Evolutionary conservation across 30 jellyfish, hydroid and myxozoan species (phyloP), one percentile per base, ranked within the genome.

Genomic region (Turritopsis rubra): DNA sequence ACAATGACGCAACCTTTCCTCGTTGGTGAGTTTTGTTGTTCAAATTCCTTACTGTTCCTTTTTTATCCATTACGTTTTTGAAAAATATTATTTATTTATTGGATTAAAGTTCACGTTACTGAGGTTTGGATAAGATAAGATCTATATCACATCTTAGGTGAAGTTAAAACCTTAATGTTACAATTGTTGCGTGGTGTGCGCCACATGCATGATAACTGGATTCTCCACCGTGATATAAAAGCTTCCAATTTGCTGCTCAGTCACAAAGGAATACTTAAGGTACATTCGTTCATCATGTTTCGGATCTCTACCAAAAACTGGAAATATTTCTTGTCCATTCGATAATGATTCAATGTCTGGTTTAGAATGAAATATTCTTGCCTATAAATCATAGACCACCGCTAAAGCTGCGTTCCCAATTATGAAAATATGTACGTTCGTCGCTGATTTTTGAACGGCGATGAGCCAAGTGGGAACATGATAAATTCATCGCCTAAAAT

Each of bases 121-220:
- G n/a, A n/a, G n/a, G n/a, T 18, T 71, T 24, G 26, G 54, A 92
- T 97, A 97, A 94, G 84, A 89, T 94, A 19, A 95, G 97, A 94
- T 73, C 86, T 86, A 73, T 89, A 89, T 7, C 90, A 89, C 88
- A 95, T 41, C 60, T 18, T 25, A 94, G 99, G 99, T 54, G 99
- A 94, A 72, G 96, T 90, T 1, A 95, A 95, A 71, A 89, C 99
- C 54, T 79, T 95, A 82, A 88, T 95, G 97, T 86, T 87, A 20
- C 99, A 95, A 54, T 88, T 95, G 0, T 74, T 95, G 79, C 78
- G 96, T 24, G 99, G 99, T 1, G 96, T 95, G 21, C 88, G 84
- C 17, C 99, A 95, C 53, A 22, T 95, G 88, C 99, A 95, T 68
- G 97, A 95, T 81, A 95, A 95, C 86, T 95, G 99, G 99, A 95